Percentiles rank a stretch among this genome's conserved stretches.
phyloP scores from a whole-genome alignment of 2,113 vertebrate genomes.

The Tauraco erythrolophus region DNA sequence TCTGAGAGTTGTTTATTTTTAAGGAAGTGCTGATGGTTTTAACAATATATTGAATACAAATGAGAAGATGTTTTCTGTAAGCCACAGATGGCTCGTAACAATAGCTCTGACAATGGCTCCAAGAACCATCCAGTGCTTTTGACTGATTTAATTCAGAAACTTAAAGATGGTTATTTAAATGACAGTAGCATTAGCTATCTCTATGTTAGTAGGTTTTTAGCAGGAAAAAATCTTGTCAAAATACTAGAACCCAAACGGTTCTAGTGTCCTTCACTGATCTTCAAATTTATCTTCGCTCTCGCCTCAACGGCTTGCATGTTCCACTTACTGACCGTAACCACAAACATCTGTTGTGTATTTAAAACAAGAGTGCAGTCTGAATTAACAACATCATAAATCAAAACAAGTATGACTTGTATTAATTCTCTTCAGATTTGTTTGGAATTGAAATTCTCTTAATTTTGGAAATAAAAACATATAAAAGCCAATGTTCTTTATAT shows the following conservation, averaged over 20 bases:
- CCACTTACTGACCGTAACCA: constrained; percentile 10
- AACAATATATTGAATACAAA: constrained; percentile 11
- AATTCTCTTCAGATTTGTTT: not conserved
- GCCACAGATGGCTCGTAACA: not conserved
- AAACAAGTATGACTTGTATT: not conserved
- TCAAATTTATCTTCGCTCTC: not conserved
- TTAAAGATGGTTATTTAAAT: not conserved
- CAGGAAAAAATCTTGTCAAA: not conserved
- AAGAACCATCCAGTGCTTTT: not conserved
- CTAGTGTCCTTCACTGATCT: not conserved
- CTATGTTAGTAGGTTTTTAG: not conserved
- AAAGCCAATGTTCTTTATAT: not conserved
- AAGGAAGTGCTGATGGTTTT: constrained; percentile 10
- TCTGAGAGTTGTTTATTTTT: not conserved
- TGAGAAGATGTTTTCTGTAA: not conserved
- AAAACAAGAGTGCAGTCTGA: not conserved
- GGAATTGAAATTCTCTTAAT: not conserved
- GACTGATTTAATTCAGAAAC: not conserved
- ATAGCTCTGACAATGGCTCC: not conserved
- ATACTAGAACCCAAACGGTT: not conserved
- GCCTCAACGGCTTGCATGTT: not conserved
- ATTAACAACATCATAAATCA: not conserved
- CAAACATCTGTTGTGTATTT: constrained; percentile 43
- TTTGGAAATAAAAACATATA: not conserved
- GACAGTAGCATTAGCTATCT: not conserved